phyloP scores from a whole-genome alignment of 37 sponge, comb jelly and placozoan species.

The Chondrilla cf. caribensis region DNA sequence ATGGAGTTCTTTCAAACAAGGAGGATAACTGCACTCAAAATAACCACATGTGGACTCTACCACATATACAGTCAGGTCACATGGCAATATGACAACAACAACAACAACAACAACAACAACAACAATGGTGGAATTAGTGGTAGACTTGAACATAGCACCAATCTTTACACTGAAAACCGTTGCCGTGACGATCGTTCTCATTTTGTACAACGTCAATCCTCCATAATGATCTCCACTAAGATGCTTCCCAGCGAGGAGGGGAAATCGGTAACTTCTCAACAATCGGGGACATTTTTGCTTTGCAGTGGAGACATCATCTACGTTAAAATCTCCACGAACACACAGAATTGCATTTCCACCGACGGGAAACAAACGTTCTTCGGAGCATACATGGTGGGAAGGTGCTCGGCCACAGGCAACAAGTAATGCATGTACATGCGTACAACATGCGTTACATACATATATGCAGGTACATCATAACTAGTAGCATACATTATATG shows the following conservation, averaged over 20 bases:
- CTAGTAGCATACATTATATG: no score
- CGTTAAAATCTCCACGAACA: neutral
- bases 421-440: no score
- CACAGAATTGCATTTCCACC: neutral
- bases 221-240: neutral
- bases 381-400: neutral
- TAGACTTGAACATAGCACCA: neutral
- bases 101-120: neutral
- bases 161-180: neutral
- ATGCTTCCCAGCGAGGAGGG: no score
- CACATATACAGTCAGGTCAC: constrained; percentile 21
- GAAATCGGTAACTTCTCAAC: neutral
- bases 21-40: neutral
- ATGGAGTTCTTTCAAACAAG: no score
- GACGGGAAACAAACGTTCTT: neutral
- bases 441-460: no score
- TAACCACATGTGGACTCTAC: neutral
- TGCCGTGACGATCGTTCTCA: no score
- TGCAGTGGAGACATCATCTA: constrained; percentile 4
- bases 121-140: neutral
- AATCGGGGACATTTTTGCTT: neutral
- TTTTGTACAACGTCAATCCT: neutral
- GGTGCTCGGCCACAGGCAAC: neutral
- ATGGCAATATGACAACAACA: neutral
- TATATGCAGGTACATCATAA: no score